Evolutionary conservation across 2,797 vertebrate species (phyloP).

Genomic region (Eurystomus glaucurus): DNA sequence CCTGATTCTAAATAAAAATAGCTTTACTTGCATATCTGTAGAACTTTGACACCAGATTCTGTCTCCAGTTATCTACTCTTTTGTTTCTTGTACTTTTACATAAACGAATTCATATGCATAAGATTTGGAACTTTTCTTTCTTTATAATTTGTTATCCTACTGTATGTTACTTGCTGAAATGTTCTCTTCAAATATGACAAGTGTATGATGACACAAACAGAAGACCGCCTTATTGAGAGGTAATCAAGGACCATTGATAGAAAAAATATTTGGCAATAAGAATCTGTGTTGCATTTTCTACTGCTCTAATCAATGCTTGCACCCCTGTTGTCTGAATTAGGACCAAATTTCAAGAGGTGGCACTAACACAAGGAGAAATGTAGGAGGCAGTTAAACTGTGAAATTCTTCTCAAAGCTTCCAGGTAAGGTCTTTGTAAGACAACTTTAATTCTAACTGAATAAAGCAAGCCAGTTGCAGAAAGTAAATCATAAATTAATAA

Average conservation of each 20-base stretch:
- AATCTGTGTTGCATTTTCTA: background rate
- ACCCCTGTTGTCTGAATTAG: background rate
- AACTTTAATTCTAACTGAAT: slow-evolving; percentile 6
- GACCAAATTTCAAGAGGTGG: background rate
- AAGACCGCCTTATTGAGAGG: background rate
- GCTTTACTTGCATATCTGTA: background rate
- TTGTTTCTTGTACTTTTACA: background rate
- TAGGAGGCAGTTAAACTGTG: background rate
- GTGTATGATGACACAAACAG: background rate
- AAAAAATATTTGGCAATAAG: background rate
- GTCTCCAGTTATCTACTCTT: background rate
- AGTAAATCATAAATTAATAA: slow-evolving; percentile 52
- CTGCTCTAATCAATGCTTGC: background rate
- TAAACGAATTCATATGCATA: background rate
- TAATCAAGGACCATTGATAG: background rate
- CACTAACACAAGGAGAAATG: background rate
- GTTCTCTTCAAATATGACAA: background rate
- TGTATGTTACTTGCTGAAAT: background rate
- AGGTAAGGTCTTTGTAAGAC: background rate
- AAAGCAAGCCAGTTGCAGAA: background rate
- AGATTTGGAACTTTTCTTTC: background rate
- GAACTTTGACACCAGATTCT: background rate
- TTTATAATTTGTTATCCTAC: background rate
- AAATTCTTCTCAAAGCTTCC: background rate
- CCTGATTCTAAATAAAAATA: background rate